Conservation (phyloP, 2,797 vertebrate genomes). For the Chlorospingus semifuscus region DNA sequence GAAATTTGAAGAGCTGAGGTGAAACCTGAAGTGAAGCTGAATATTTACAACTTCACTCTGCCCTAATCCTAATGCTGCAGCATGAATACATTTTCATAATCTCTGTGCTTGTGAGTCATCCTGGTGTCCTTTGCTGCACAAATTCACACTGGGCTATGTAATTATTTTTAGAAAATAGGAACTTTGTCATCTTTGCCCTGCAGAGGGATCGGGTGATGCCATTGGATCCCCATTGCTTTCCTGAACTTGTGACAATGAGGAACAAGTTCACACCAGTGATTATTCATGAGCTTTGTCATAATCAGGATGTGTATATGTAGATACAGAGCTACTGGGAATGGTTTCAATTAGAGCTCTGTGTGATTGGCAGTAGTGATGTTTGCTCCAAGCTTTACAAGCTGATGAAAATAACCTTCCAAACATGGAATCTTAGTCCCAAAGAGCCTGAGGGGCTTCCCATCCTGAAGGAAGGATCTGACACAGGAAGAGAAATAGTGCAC, state of each 20-base stretch:
- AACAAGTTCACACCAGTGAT: slow-evolving; percentile 61
- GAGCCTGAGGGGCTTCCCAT: not conserved
- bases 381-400: slow-evolving; percentile 12
- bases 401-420: slow-evolving; percentile 44
- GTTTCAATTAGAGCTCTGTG: slow-evolving; percentile 56
- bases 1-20: slow-evolving; percentile 47
- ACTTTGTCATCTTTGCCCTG: slow-evolving; percentile 63
- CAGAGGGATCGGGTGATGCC: slow-evolving; percentile 34
- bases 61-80: slow-evolving; percentile 56
- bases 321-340: slow-evolving; percentile 20
- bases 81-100: slow-evolving; percentile 64
- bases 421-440: not conserved
- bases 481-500: not conserved
- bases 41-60: slow-evolving; percentile 50
- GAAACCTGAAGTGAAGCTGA: slow-evolving; percentile 45
- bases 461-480: slow-evolving; percentile 8
- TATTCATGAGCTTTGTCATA: slow-evolving; percentile 67
- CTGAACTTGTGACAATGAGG: slow-evolving; percentile 52
- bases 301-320: slow-evolving; percentile 66
- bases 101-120: slow-evolving; percentile 41
- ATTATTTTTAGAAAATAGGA: slow-evolving; percentile 68
- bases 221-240: slow-evolving; percentile 59
- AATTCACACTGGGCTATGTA: slow-evolving; percentile 58
- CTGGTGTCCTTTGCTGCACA: slow-evolving; percentile 27
- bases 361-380: slow-evolving; percentile 1